Evolutionary conservation across 2,888 invertebrate genomes (phyloP).

Genomic region (Drosophila nr. perissopoda): DNA sequence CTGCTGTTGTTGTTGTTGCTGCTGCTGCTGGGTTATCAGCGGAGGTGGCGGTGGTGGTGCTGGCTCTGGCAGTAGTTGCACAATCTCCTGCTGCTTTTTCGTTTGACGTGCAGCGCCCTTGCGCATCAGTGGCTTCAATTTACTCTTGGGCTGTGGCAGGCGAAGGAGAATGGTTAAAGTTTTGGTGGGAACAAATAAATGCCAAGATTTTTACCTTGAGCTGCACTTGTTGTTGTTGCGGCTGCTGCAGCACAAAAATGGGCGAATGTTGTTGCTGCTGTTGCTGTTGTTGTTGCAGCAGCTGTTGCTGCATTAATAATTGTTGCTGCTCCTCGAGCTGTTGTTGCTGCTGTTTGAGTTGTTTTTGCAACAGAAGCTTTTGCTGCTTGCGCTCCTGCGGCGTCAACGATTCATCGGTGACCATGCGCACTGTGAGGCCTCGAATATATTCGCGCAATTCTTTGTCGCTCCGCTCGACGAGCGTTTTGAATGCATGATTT

Average conservation of each 20-base stretch:
- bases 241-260: constrained; percentile 44
- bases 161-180: neutral
- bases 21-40: constrained; percentile 52
- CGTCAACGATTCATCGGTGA: constrained; percentile 76
- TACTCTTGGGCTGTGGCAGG: constrained; percentile 48
- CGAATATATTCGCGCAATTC: constrained; percentile 86
- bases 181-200: neutral
- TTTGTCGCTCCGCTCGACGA: constrained; percentile 87
- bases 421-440: constrained; percentile 83
- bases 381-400: constrained; percentile 63
- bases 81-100: constrained; percentile 59
- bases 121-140: constrained; percentile 64
- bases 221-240: constrained; percentile 37
- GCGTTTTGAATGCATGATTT: constrained; percentile 88
- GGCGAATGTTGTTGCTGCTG: constrained; percentile 46
- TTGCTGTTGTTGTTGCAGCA: constrained; percentile 49
- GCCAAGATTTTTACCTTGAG: constrained; percentile 13
- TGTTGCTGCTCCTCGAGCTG: constrained; percentile 61
- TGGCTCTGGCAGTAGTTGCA: constrained; percentile 53
- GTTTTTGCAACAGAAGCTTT: constrained; percentile 54
- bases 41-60: constrained; percentile 53
- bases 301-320: constrained; percentile 60
- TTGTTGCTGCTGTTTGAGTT: constrained; percentile 64
- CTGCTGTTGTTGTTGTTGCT: constrained; percentile 32
- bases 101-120: constrained; percentile 58